phyloP scores from a whole-genome alignment of 2,113 vertebrate species.

The Alosa alosa region DNA sequence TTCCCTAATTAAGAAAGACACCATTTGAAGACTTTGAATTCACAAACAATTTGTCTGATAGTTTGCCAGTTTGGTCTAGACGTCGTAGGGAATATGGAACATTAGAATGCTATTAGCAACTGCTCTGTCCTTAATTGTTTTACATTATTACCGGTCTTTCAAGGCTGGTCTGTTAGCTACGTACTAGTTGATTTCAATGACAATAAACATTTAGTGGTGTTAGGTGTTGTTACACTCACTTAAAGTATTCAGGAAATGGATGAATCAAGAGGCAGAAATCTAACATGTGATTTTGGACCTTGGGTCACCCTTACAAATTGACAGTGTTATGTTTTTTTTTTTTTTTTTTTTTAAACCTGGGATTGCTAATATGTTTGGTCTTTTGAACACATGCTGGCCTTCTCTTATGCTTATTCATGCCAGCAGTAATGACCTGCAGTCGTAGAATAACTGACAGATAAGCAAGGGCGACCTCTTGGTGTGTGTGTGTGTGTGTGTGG shows the following conservation, averaged over 20 bases:
- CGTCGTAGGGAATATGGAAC: not conserved
- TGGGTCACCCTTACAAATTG: not conserved
- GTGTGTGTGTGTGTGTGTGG: slow-evolving; percentile 28
- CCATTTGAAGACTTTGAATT: slow-evolving; percentile 2
- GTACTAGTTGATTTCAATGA: slow-evolving; percentile 18
- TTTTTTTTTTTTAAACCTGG: too few species aligned
- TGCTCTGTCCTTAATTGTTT: not conserved
- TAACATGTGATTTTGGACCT: not conserved
- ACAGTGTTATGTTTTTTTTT: not conserved
- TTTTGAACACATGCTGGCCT: not conserved
- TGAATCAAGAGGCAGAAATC: not conserved
- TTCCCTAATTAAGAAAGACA: slow-evolving; percentile 5
- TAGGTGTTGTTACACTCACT: not conserved
- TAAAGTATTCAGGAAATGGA: not conserved
- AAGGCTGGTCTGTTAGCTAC: slow-evolving; percentile 2
- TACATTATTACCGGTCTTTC: not conserved
- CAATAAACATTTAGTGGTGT: not conserved
- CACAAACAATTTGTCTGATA: slow-evolving; percentile 10
- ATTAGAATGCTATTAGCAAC: slow-evolving; percentile 15
- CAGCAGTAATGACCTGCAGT: slow-evolving; percentile 24
- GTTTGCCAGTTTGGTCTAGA: slow-evolving; percentile 13
- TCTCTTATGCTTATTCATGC: not conserved
- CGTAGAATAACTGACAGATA: slow-evolving; percentile 41
- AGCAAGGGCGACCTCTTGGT: slow-evolving; percentile 31
- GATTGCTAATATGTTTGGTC: not conserved